Base-by-base conservation (phyloP, 1,140 invertebrate species). In the Sweltsa coloradensis region DNA sequence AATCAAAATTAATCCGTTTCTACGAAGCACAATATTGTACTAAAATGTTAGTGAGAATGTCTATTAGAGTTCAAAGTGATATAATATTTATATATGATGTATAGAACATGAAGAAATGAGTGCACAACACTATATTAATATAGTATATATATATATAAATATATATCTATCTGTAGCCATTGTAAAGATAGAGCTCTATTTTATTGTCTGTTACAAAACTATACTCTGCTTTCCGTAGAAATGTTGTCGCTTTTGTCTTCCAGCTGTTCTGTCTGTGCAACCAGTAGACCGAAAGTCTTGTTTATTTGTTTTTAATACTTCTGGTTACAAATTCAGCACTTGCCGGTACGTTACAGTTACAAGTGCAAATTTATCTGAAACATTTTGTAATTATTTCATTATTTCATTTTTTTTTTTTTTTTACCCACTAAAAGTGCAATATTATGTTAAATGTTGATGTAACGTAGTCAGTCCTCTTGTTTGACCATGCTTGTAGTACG, bases 1-100 rank as follows among this genome's bases (percentile, higher is more conserved):
- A 47, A 47, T 47, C 46, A 47, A 47, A 47, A 47, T 47, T 47
- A 26, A 25, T 26, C 24, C 18, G 27, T 47, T 47, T 47, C 46
- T 47, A 47, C 41, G 34, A 47, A 47, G 46, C 46, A 47, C 46
- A 47, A 47, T n/a, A n/a, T n/a, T n/a, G 36, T 47, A 47, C 46
- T 47, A 47, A 47, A 47, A 47, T 31, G 16, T 47, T 47, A 47
- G 46, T 47, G 46, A 47, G 46, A 47, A 47, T 41, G 46, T 47
- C 34, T 47, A 41, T 29, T 22, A 44, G 24, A 44, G 23, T 47
- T 25, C 37, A 47, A 47, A 47, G 46, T 47, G 46, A 47, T 36
- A 47, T 47, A 47, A 41, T 41, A 41, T 47, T 19, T 39, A 24
- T 39, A 27, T 47, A 47, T 23, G 41, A 39, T 41, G 34, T 47